Conservation (phyloP, 1,140 invertebrate species). For the Aphelenchoides besseyi region DNA sequence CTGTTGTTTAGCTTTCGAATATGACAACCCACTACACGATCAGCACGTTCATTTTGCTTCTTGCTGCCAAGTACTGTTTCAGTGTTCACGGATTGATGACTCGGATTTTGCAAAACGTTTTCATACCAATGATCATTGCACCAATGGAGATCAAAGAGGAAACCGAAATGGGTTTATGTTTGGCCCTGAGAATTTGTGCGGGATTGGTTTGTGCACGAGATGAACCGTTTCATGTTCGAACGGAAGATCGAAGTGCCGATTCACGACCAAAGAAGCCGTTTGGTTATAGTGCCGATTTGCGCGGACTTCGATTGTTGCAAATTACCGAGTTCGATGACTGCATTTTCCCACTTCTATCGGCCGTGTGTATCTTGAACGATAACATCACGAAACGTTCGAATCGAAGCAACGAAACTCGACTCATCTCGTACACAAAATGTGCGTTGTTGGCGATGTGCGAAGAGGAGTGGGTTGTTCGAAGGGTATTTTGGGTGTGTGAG, state of each 20-base stretch:
- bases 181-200: conserved; percentile 34
- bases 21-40: conserved; percentile 42
- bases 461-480: conserved; percentile 47
- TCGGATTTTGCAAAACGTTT: conserved; percentile 44
- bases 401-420: conserved; percentile 13
- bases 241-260: neutral
- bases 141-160: conserved; percentile 12
- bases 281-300: conserved; percentile 26
- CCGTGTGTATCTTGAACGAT: conserved; percentile 36
- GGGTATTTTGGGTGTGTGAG: conserved; percentile 51
- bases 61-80: conserved; percentile 56
- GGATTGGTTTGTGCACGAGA: conserved; percentile 39
- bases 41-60: conserved; percentile 41
- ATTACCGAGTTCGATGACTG: conserved; percentile 40
- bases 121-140: conserved; percentile 26
- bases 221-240: conserved; percentile 22
- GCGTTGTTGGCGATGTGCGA: conserved; percentile 38
- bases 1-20: conserved; percentile 37
- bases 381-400: conserved; percentile 4
- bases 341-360: conserved; percentile 48
- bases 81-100: conserved; percentile 38
- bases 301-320: conserved; percentile 44
- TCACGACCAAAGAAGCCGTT: conserved; percentile 27
- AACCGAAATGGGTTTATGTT: conserved; percentile 35
- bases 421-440: conserved; percentile 21